A percentile compares a stretch with the other conserved stretches of the same genome.
phyloP scores from a whole-genome alignment of 2,113 vertebrate species.

The Tupaia chinensis region DNA sequence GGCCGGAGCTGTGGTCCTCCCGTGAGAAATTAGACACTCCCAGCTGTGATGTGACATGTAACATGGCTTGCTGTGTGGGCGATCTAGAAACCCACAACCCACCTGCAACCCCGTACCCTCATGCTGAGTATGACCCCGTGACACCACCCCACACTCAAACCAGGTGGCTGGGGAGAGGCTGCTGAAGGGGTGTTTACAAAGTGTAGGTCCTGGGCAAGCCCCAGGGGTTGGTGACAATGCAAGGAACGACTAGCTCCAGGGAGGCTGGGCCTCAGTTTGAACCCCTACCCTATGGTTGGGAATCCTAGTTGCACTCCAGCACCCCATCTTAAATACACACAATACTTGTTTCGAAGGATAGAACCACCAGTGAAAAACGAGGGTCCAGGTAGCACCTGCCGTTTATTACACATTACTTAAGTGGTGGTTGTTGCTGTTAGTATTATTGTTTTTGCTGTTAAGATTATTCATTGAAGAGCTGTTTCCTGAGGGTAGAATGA shows the following conservation, averaged over 20 bases:
- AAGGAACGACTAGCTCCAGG: no score
- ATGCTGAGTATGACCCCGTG: neutral
- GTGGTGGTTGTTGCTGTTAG: neutral
- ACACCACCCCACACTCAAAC: neutral
- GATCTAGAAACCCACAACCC: neutral
- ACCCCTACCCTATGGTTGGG: no score
- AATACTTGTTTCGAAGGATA: neutral
- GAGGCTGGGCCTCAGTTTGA: no score
- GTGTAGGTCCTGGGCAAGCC: neutral
- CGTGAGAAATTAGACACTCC: neutral
- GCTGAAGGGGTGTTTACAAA: neutral
- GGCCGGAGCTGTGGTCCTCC: neutral
- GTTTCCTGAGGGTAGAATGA: neutral
- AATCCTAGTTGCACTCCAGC: no score
- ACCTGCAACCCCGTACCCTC: neutral
- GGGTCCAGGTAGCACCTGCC: neutral
- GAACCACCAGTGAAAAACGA: rapidly evolving
- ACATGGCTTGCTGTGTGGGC: no score
- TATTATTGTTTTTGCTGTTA: neutral
- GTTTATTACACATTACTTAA: rapidly evolving
- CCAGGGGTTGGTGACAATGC: no score
- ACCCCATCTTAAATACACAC: no score
- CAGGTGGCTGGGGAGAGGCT: neutral
- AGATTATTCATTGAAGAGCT: neutral
- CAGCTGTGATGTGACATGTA: rapidly evolving